These are phyloP conservation scores for Pseudococcus viburni DNA, from an alignment of 2,888 invertebrate genomes.

Conservation along the genomic window DNA sequence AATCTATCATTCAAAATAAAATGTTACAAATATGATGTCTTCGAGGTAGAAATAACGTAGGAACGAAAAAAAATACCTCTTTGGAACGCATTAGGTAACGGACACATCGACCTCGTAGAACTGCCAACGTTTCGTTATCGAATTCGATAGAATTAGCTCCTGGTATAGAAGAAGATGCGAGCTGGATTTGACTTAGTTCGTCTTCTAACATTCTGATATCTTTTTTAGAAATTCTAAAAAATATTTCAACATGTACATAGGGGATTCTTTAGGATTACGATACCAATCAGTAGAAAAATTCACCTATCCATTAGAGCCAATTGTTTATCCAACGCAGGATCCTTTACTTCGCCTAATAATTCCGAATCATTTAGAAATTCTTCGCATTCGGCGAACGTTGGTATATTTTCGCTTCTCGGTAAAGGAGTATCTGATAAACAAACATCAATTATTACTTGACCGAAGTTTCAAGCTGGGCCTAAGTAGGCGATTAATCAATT, in stretches of 20 bases:
- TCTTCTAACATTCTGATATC: constrained; percentile 92
- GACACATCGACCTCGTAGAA: constrained; percentile 90
- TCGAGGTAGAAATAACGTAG: too few relatives aligned
- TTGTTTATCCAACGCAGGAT: constrained; percentile 86
- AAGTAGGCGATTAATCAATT: not conserved
- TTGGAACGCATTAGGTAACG: constrained; percentile 94
- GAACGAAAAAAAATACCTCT: constrained; percentile 75
- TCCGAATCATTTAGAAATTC: constrained; percentile 89
- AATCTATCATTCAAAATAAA: constrained; percentile 75
- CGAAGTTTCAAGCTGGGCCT: too few relatives aligned
- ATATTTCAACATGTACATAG: too few relatives aligned
- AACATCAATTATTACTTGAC: not conserved
- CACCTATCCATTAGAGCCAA: constrained; percentile 81
- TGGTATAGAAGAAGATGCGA: constrained; percentile 90
- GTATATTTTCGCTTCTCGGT: constrained; percentile 75
- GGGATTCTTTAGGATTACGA: not conserved
- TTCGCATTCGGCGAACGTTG: constrained; percentile 93
- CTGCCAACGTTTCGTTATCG: constrained; percentile 94
- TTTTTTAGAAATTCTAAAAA: constrained; percentile 79
- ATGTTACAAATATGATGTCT: too few relatives aligned
- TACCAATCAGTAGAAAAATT: not conserved
- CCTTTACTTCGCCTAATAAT: constrained; percentile 83
- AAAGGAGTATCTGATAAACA: constrained; percentile 66
- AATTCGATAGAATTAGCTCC: constrained; percentile 89
- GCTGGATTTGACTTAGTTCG: constrained; percentile 92